Conservation (phyloP, 2,888 invertebrate species). For the Athalia rosae region DNA sequence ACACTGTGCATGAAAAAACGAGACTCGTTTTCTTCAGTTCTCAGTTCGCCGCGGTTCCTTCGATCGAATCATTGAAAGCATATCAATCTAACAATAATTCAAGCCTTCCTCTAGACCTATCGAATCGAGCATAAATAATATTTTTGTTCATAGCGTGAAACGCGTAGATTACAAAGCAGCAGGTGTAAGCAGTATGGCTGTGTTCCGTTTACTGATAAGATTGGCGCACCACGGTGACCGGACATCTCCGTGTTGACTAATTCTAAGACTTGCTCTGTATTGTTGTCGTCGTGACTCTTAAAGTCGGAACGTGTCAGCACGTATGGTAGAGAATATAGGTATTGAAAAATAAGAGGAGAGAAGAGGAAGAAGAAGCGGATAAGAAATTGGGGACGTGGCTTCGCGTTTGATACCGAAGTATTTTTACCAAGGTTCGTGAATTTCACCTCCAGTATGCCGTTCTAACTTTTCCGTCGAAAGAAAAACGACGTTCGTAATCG, state of each 20-base stretch:
- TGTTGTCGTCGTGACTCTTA: constrained; percentile 18
- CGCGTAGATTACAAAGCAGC: not conserved
- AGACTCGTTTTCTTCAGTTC: too few species aligned
- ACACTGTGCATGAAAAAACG: too few species aligned
- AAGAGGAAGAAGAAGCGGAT: too few species aligned
- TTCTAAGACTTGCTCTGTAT: constrained; percentile 9
- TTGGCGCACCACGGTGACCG: not conserved
- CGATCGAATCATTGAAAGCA: too few species aligned
- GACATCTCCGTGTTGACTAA: constrained; percentile 17
- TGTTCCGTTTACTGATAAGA: constrained; percentile 22
- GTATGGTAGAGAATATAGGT: not conserved
- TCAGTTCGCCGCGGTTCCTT: too few species aligned
- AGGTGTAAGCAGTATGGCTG: not conserved
- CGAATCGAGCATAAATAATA: not conserved
- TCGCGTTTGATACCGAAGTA: not conserved
- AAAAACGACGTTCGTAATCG: too few species aligned
- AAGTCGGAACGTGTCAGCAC: not conserved
- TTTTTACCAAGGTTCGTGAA: constrained; percentile 8
- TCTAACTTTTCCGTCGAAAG: not conserved
- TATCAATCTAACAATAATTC: too few species aligned
- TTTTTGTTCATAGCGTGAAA: too few species aligned
- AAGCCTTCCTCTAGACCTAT: too few species aligned
- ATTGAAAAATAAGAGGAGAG: not conserved
- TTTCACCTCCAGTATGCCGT: not conserved
- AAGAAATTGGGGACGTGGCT: too few species aligned